A percentile compares a stretch with the other conserved stretches of the same genome.
Evolutionary conservation across 2,888 invertebrate species (phyloP).

Genomic region (Volucella inanis): DNA sequence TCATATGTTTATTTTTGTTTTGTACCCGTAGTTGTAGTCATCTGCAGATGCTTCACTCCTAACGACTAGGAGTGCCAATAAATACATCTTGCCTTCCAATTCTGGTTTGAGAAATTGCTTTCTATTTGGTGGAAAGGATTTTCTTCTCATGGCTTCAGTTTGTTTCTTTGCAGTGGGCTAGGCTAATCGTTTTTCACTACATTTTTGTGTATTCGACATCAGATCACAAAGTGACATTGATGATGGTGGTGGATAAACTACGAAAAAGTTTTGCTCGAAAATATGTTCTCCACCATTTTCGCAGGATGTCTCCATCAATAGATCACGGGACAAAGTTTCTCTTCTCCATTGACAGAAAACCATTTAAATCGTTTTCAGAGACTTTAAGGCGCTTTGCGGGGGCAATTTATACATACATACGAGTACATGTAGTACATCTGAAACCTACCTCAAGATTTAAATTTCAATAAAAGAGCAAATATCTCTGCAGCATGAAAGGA

Average conservation of each 20-base stretch:
- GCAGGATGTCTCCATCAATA: conserved; percentile 1
- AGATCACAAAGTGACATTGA: conserved; percentile 7
- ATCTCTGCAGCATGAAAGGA: too few relatives aligned
- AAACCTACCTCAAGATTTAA: too few relatives aligned
- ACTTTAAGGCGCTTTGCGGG: background rate
- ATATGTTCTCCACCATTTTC: background rate
- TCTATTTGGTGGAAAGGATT: background rate
- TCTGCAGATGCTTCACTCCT: conserved; percentile 4
- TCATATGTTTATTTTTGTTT: conserved; percentile 17
- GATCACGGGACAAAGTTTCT: background rate
- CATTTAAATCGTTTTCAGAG: background rate
- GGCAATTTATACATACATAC: too few relatives aligned
- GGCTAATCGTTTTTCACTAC: conserved; percentile 15
- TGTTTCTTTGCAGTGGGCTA: background rate
- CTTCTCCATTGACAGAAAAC: background rate
- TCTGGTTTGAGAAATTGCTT: conserved; percentile 26
- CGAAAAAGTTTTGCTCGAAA: conserved; percentile 8
- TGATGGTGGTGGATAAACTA: background rate
- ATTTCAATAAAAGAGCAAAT: too few relatives aligned
- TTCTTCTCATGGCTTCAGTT: background rate
- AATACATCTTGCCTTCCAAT: background rate
- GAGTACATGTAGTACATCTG: too few relatives aligned
- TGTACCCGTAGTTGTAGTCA: background rate
- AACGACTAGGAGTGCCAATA: background rate
- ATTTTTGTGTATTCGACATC: background rate